Base-by-base conservation (phyloP, 2,797 vertebrate species). In the Leuciscus waleckii region DNA sequence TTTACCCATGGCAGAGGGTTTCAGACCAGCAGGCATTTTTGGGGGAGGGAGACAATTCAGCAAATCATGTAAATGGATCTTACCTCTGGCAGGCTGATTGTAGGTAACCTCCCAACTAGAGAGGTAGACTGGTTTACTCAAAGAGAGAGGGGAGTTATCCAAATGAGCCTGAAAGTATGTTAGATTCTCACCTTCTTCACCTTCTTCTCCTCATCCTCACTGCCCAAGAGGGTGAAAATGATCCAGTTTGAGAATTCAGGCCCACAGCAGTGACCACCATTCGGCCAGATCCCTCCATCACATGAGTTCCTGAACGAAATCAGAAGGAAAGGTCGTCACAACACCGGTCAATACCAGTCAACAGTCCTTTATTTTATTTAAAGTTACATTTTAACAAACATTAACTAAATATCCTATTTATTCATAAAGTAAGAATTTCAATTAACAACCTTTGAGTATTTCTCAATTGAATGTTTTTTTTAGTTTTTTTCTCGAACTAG, bases 211-310 rank as follows among this genome's bases (percentile, higher is more conserved):
- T 97, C 97, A 0, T 97, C 96, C 0, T 94, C 95, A 75, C 97
- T 96, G 41, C 96, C 98, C 90, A 99, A 86, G 63, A 99, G 96
- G 56, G 97, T 98, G 87, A 99, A 98, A 93, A 99, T 99, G 90
- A 99, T 99, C 98, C 98, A 0, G 98, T 99, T 89, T 99, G 98
- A 85, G 98, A 99, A 94, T 99, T 99, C 91, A 98, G 90, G n/a
- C 98, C 98, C 63, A 99, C 97, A 0, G 97, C 98, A 0, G 96
- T 95, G 89, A 99, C 98, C 85, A 99, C 86, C 96, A 99, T 99
- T 86, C 97, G 93, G 69, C 98, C 98, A 0, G 98, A 99, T 82
- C 98, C 98, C 92, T 99, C 98, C 98, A 99, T 99, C 87, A 99
- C 98, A 0, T 99, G 98, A 80, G 98, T 99, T 71, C 98, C 98